Base-by-base conservation (phyloP, 2,797 vertebrate species). In the Ceryle rudis region DNA sequence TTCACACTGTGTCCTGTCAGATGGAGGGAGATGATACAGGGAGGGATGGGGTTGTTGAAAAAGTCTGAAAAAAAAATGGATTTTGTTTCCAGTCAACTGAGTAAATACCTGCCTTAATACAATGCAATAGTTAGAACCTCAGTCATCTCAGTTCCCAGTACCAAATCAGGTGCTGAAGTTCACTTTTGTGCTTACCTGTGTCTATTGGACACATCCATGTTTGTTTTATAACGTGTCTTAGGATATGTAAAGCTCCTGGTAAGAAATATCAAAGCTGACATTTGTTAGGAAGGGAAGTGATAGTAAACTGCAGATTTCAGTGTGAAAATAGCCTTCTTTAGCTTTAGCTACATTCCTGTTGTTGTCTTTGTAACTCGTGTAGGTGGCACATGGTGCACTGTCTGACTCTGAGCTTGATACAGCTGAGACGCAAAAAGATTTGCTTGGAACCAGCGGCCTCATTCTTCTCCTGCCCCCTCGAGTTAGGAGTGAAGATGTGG, bases 391-490 rank as follows among this genome's bases (percentile, higher is more conserved):
- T 5, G 99, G 99, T 1, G 96, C 98, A 0, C 97, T 99, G 39
- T 98, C 97, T 3, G 94, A 97, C 19, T 92, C 97, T 2, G 96
- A 98, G 37, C 97, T 99, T 7, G 98, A 98, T 7, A 93, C 97
- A 11, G 92, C 97, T 33, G 99, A 99, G 97, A 98, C 97, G 19
- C 96, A 98, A 37, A 98, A 98, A 31, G 98, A 99, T 83, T 98
- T 99, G 20, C 98, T 99, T 84, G 99, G 99, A 39, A 98, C 99
- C 15, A 98, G 98, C 0, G 99, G 98, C 55, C 97, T 99, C 12
- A 19, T 99, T 57, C 97, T 99, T 96, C 95, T 99, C 90, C 98
- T 99, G 46, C 98, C 99, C 0, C 95, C 98, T 78, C 90, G 87
- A 74, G 89, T 96, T 9, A 39, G 65, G 71, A 65, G 86, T 1